Percentiles rank a stretch among this genome's conserved stretches.
phyloP scores from a whole-genome alignment of 2,888 invertebrate species.

The Carpatolechia fugitivella region DNA sequence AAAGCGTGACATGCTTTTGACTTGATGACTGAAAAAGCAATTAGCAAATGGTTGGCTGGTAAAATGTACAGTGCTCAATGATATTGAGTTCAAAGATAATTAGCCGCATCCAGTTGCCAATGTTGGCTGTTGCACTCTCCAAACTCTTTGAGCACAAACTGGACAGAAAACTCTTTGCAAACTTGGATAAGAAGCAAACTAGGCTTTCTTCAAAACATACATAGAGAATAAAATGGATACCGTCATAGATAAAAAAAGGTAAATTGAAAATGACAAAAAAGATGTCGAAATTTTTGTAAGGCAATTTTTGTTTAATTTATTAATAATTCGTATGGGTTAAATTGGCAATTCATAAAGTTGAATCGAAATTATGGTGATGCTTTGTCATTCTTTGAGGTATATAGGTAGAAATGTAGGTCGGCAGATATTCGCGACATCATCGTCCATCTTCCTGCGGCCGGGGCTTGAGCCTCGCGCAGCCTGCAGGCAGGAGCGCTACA shows the following conservation, averaged over 20 bases:
- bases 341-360: not conserved
- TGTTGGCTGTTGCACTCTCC: too few species aligned
- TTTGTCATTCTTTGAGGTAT: not conserved
- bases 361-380: slow-evolving; percentile 6
- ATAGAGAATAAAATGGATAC: not conserved
- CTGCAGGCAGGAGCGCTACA: slow-evolving; percentile 24
- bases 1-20: not conserved
- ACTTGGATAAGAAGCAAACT: too few species aligned
- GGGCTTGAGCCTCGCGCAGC: not conserved
- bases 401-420: not conserved
- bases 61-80: too few species aligned
- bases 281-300: not conserved
- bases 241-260: not conserved
- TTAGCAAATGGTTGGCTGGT: not conserved
- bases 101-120: too few species aligned
- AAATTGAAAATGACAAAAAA: not conserved
- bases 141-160: too few species aligned
- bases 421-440: not conserved
- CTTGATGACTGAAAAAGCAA: not conserved
- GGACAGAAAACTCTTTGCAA: too few species aligned
- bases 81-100: too few species aligned
- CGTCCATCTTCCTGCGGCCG: not conserved
- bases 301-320: not conserved
- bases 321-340: not conserved
- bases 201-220: too few species aligned